A percentile compares a stretch with the other conserved stretches of the same genome.
phyloP scores from a whole-genome alignment of 2,888 invertebrate genomes.

The Hipparchia sbordonii region DNA sequence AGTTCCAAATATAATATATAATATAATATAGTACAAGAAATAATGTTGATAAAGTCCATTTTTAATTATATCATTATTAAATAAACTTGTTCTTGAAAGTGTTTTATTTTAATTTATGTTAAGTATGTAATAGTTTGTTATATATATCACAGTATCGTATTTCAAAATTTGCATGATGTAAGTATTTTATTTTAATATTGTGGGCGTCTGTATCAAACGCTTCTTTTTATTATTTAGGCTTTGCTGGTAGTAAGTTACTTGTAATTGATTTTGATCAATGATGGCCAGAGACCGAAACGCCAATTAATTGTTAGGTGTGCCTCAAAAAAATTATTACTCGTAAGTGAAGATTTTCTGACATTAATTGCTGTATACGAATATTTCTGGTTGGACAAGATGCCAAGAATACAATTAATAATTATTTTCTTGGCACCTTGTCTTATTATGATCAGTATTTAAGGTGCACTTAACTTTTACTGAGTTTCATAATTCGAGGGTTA shows the following conservation, averaged over 20 bases:
- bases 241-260: constrained; percentile 53
- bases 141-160: constrained; percentile 26
- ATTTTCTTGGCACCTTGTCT: no score
- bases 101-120: constrained; percentile 14
- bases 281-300: background rate
- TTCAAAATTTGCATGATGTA: constrained; percentile 45
- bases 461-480: background rate
- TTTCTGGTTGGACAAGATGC: background rate
- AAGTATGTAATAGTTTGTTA: constrained; percentile 26
- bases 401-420: background rate
- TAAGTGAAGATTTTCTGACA: background rate
- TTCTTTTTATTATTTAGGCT: constrained; percentile 79
- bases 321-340: background rate
- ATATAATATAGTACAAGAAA: background rate
- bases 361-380: no score
- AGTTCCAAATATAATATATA: background rate
- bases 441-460: background rate
- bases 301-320: background rate
- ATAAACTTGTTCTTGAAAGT: background rate
- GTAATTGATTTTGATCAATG: constrained; percentile 12
- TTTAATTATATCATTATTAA: background rate
- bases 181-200: constrained; percentile 38
- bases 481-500: background rate
- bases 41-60: background rate
- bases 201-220: constrained; percentile 55